Percentiles rank a stretch among this genome's conserved stretches.
Conservation (phyloP, 2,113 vertebrate species). For the Protobothrops mucrosquamatus region DNA sequence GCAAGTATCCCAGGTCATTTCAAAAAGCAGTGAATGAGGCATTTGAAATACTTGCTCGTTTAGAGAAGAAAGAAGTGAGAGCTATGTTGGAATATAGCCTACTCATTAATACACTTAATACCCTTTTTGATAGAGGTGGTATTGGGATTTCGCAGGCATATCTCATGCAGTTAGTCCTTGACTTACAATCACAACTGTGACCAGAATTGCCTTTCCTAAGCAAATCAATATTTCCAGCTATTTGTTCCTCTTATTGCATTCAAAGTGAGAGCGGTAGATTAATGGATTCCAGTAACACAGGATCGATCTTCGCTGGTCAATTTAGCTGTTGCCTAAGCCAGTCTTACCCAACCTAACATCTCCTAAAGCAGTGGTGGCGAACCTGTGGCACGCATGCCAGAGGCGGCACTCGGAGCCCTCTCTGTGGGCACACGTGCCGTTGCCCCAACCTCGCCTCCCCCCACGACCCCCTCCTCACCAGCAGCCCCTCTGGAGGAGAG, state of each 20-base stretch:
- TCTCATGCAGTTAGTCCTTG: not conserved
- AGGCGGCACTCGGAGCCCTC: too few relatives aligned
- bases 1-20: not conserved
- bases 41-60: not conserved
- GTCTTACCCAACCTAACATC: not conserved
- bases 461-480: too few relatives aligned
- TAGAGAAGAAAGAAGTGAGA: not conserved
- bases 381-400: too few relatives aligned
- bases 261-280: not conserved
- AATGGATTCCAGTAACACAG: not conserved
- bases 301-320: not conserved
- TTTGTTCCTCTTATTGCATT: not conserved
- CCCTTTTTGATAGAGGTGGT: not conserved
- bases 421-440: too few relatives aligned
- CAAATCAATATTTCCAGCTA: too few relatives aligned
- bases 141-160: not conserved
- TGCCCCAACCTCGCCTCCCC: too few relatives aligned
- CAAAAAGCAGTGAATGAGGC: not conserved
- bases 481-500: too few relatives aligned
- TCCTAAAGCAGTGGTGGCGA: not conserved
- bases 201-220: too few relatives aligned
- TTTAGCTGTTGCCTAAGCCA: not conserved
- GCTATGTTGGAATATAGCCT: not conserved
- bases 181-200: too few relatives aligned
- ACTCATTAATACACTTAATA: not conserved